Conservation (phyloP, 2,797 vertebrate species). For the Salmo trutta region DNA sequence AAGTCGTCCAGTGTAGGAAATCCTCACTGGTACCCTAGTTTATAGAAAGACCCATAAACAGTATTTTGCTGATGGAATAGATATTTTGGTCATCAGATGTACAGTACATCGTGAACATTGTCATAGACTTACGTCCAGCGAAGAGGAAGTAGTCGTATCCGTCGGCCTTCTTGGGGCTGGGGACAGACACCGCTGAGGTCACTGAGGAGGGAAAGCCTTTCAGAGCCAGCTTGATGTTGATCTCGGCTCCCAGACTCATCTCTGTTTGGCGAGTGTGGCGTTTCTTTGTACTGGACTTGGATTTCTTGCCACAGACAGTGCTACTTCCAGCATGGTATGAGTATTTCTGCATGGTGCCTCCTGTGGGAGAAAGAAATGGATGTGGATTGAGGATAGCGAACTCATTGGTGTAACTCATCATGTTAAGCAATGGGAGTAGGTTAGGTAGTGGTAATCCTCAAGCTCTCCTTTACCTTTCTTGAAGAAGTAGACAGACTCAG, state of each 20-base stretch:
- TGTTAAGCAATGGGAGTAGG: neutral
- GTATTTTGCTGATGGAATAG: no score
- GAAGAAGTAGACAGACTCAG: slow-evolving; percentile 88
- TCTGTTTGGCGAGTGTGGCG: slow-evolving; percentile 27
- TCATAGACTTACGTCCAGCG: slow-evolving; percentile 80
- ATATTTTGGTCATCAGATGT: no score
- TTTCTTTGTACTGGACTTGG: slow-evolving; percentile 30
- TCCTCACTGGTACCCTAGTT: no score
- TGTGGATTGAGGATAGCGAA: neutral
- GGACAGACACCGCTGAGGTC: slow-evolving; percentile 81
- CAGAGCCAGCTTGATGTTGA: slow-evolving; percentile 66
- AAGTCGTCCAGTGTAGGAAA: no score
- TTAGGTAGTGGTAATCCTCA: neutral
- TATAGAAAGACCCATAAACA: no score
- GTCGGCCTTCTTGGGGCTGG: slow-evolving; percentile 70
- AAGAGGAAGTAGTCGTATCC: slow-evolving; percentile 83
- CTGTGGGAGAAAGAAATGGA: slow-evolving; percentile 57
- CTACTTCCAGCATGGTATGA: slow-evolving; percentile 75
- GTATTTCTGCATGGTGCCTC: slow-evolving; percentile 83
- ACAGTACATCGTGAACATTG: neutral
- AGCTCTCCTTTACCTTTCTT: slow-evolving; percentile 77
- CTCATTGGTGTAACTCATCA: neutral
- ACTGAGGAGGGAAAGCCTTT: slow-evolving; percentile 64
- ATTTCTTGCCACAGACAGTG: slow-evolving; percentile 61
- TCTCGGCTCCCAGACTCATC: slow-evolving; percentile 71